phyloP scores from a whole-genome alignment of 2,888 invertebrate genomes.

The Chymomyza procnemis region DNA sequence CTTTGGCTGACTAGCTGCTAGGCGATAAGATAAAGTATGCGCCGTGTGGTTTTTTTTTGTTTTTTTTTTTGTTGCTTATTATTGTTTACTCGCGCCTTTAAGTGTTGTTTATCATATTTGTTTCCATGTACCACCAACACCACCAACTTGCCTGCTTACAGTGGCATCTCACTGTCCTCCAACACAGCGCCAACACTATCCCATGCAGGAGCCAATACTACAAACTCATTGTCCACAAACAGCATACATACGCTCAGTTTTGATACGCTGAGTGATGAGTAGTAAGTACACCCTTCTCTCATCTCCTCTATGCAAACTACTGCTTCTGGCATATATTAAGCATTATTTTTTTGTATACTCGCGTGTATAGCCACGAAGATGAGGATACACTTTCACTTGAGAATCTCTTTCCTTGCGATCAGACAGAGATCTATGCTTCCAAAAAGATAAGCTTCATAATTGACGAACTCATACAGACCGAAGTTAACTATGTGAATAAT shows the following conservation, averaged over 20 bases:
- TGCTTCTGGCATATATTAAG: not conserved
- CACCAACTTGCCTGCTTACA: conserved; percentile 41
- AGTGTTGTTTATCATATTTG: conserved; percentile 8
- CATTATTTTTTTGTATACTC: not conserved
- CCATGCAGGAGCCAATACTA: conserved; percentile 31
- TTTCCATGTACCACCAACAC: conserved; percentile 18
- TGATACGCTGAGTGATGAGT: conserved; percentile 72
- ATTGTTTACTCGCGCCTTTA: too few relatives aligned
- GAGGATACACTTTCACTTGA: conserved; percentile 75
- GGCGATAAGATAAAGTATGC: conserved; percentile 48
- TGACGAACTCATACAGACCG: conserved; percentile 77
- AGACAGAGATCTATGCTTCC: conserved; percentile 75
- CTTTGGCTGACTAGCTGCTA: conserved; percentile 14
- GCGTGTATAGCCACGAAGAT: conserved; percentile 73
- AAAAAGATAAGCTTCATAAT: conserved; percentile 77
- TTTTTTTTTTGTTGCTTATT: not conserved
- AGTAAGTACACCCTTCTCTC: conserved; percentile 62
- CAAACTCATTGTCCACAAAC: conserved; percentile 54
- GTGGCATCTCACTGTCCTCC: conserved; percentile 64
- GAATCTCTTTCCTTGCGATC: conserved; percentile 77
- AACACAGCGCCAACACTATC: conserved; percentile 25
- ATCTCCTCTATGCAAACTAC: not conserved
- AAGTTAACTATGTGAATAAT: conserved; percentile 76
- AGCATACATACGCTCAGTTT: conserved; percentile 61
- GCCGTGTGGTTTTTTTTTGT: conserved; percentile 25